Percentiles rank a stretch among this genome's conserved stretches.
phyloP scores from a whole-genome alignment of 2,113 vertebrate species.

The Ctenomys sociabilis region DNA sequence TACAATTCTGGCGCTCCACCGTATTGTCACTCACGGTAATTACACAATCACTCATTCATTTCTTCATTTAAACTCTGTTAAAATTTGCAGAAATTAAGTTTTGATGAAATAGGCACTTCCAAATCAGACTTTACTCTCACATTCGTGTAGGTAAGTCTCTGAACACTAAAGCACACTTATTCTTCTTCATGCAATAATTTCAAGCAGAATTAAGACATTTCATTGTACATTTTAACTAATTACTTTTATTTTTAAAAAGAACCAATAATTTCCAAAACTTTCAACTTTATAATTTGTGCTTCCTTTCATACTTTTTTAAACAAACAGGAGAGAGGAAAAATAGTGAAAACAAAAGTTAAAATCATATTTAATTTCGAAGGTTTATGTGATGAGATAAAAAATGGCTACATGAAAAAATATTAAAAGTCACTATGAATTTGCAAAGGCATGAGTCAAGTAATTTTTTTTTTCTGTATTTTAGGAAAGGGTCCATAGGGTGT shows the following conservation, averaged over 20 bases:
- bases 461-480: neutral
- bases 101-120: slow-evolving; percentile 19
- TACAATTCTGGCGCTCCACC: slow-evolving; percentile 11
- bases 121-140: slow-evolving; percentile 20
- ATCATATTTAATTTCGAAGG: slow-evolving; percentile 35
- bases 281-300: neutral
- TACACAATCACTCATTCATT: slow-evolving; percentile 20
- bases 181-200: slow-evolving; percentile 26
- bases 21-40: neutral
- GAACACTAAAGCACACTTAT: neutral
- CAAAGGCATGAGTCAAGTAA: slow-evolving; percentile 13
- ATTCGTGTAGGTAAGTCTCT: slow-evolving; percentile 26
- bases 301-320: neutral
- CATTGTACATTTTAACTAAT: slow-evolving; percentile 5
- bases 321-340: neutral
- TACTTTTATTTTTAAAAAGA: slow-evolving; percentile 45
- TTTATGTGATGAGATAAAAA: neutral
- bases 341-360: neutral
- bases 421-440: neutral
- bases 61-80: slow-evolving; percentile 50
- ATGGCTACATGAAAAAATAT: slow-evolving; percentile 47
- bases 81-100: slow-evolving; percentile 26
- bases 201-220: slow-evolving; percentile 36
- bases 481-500: too few relatives aligned
- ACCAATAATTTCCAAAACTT: neutral